Conservation (phyloP, 2,888 invertebrate species). For the Chydorus sphaericus region DNA sequence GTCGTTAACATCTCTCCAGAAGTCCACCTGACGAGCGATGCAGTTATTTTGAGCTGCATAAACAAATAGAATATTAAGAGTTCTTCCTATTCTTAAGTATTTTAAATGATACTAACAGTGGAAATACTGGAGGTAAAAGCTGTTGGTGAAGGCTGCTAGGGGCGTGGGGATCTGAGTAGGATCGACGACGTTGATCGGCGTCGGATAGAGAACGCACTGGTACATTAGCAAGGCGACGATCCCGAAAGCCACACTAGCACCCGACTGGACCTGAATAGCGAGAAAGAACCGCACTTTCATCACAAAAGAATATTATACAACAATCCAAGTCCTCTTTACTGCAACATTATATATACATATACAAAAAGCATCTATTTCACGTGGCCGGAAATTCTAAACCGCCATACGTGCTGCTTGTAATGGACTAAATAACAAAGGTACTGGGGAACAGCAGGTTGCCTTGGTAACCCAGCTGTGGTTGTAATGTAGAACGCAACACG, state of each 20-base stretch:
- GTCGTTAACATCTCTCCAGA: background rate
- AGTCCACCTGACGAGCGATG: background rate
- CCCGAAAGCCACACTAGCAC: background rate
- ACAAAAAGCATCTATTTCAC: no score
- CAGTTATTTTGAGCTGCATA: background rate
- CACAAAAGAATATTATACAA: background rate
- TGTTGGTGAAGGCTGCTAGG: background rate
- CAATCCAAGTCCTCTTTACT: background rate
- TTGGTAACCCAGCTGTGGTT: no score
- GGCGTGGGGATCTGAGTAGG: background rate
- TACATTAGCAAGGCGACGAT: slow-evolving; percentile 5
- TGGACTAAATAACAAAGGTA: no score
- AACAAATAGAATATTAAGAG: background rate
- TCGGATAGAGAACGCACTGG: background rate
- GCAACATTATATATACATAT: background rate
- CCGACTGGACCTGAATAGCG: background rate
- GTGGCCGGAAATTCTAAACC: no score
- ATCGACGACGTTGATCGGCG: background rate
- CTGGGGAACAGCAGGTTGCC: no score
- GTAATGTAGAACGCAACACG: no score
- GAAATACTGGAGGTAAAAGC: slow-evolving; percentile 9
- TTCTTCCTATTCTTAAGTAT: no score
- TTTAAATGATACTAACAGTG: background rate
- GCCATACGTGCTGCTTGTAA: no score
- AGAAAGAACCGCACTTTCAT: background rate